Conservation (phyloP, 1,140 invertebrate species). For the Listronotus oregonensis region DNA sequence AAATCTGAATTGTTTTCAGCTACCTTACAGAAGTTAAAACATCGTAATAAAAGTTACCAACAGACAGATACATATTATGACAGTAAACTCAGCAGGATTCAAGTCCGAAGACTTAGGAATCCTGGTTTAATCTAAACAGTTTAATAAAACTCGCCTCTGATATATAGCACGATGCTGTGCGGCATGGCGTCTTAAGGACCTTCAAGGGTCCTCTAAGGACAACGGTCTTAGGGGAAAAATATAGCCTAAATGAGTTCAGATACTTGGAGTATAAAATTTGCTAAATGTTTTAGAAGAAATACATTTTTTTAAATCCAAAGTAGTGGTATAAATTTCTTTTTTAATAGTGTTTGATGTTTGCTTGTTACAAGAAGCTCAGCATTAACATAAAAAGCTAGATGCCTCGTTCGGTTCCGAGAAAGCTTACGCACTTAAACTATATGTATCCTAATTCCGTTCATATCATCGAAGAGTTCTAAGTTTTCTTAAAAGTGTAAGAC, state of each 20-base stretch:
- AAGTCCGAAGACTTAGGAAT: constrained; percentile 3
- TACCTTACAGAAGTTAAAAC: background rate
- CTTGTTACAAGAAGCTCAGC: too few relatives aligned
- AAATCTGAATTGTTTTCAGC: too few relatives aligned
- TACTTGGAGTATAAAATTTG: background rate
- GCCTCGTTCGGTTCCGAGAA: too few relatives aligned
- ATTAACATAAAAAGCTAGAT: too few relatives aligned
- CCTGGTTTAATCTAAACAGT: constrained; percentile 5
- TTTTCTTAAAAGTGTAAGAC: too few relatives aligned
- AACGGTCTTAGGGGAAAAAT: background rate
- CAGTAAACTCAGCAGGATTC: constrained; percentile 9
- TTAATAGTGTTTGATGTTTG: too few relatives aligned
- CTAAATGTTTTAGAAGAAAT: too few relatives aligned
- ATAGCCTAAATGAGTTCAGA: background rate
- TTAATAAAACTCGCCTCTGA: constrained; percentile 23
- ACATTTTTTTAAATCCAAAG: too few relatives aligned
- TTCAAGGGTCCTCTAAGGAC: constrained; percentile 2
- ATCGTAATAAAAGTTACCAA: background rate
- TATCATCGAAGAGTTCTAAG: too few relatives aligned
- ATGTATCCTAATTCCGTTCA: too few relatives aligned
- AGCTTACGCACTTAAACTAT: too few relatives aligned
- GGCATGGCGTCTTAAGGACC: constrained; percentile 16
- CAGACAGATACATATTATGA: constrained; percentile 2
- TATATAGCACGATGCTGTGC: constrained; percentile 13
- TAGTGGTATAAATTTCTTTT: too few relatives aligned